Evolutionary conservation across 2,888 invertebrate species (phyloP).

Genomic region (Autographa pulchrina): DNA sequence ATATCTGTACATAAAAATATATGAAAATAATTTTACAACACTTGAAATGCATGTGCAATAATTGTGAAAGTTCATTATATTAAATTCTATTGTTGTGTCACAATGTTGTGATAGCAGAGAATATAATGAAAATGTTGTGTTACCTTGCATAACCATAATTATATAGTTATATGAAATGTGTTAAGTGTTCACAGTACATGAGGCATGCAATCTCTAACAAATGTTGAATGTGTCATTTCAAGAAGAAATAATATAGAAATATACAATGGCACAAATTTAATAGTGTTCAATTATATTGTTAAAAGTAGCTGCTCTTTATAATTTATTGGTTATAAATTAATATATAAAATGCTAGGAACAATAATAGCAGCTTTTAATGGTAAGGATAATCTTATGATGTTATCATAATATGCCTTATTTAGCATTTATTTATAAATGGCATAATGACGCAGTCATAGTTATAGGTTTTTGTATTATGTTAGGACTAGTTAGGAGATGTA

Average conservation of each 20-base stretch:
- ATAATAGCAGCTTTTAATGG: constrained; percentile 55
- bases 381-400: constrained; percentile 61
- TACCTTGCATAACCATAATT: constrained; percentile 20
- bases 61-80: constrained; percentile 49
- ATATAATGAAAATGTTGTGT: constrained; percentile 33
- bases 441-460: constrained; percentile 51
- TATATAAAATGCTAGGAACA: constrained; percentile 58
- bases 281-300: constrained; percentile 56
- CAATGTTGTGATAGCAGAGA: constrained; percentile 21
- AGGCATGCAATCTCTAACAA: constrained; percentile 26
- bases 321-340: constrained; percentile 49
- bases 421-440: constrained; percentile 60
- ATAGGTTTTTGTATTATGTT: constrained; percentile 40
- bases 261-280: constrained; percentile 52
- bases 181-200: constrained; percentile 1
- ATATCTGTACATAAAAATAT: constrained; percentile 30
- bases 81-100: constrained; percentile 40
- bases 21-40: constrained; percentile 33
- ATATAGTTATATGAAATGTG: constrained; percentile 19
- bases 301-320: constrained; percentile 28
- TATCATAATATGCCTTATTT: constrained; percentile 57
- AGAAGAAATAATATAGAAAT: constrained; percentile 19
- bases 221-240: constrained; percentile 46
- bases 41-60: constrained; percentile 57
- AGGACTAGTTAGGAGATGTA: constrained; percentile 37